These are phyloP conservation scores for Bothrops jararaca DNA, from an alignment of 2,113 vertebrate genomes.

Conservation along the genomic window DNA sequence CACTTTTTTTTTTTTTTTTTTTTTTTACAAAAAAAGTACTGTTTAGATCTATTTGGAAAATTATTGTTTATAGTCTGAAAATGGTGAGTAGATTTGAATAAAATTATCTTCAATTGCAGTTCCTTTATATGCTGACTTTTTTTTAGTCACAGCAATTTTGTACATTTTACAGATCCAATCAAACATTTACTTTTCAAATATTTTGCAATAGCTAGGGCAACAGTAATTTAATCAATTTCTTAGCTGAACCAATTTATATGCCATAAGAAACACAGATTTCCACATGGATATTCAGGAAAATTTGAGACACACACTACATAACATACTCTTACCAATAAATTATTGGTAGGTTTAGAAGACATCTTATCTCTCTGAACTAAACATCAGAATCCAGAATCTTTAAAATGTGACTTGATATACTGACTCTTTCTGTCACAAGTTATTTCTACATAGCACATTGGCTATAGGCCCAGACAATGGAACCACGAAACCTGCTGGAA, in stretches of 20 bases:
- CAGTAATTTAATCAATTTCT: not conserved
- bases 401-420: not conserved
- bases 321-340: not conserved
- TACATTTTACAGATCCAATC: not conserved
- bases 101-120: not conserved
- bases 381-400: not conserved
- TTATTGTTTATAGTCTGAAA: not conserved
- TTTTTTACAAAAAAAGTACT: too few species aligned
- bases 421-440: not conserved
- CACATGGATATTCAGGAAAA: not conserved
- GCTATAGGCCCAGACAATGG: not conserved
- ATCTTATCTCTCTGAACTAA: not conserved
- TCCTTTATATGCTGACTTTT: not conserved
- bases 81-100: not conserved
- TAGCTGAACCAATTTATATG: not conserved
- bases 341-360: not conserved
- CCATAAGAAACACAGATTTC: not conserved
- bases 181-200: not conserved
- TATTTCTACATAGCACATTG: not conserved
- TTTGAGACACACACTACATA: not conserved
- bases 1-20: too few species aligned
- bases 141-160: not conserved
- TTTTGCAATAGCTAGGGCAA: not conserved
- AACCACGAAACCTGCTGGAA: slow-evolving; percentile 6
- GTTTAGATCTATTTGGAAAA: not conserved